phyloP scores from a whole-genome alignment of 1,140 invertebrate species.

The Procambarus clarkii region DNA sequence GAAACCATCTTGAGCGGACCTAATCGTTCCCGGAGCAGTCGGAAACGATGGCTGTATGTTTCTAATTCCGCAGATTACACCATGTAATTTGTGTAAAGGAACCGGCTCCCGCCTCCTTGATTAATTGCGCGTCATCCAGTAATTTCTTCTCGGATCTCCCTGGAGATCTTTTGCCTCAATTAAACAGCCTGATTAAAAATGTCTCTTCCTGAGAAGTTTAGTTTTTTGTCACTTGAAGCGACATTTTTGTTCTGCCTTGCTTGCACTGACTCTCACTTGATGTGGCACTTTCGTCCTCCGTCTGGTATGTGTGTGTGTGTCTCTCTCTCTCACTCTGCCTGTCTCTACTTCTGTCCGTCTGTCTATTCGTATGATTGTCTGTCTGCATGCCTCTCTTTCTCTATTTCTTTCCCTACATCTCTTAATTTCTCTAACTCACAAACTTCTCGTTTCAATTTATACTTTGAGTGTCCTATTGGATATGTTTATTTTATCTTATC shows the following conservation, averaged over 20 bases:
- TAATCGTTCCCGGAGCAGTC: slow-evolving; percentile 42
- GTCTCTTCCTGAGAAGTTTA: slow-evolving; percentile 58
- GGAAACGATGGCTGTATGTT: slow-evolving; percentile 45
- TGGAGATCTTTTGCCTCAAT: slow-evolving; percentile 60
- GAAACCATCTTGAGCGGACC: slow-evolving; percentile 20
- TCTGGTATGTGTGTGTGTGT: too few relatives aligned
- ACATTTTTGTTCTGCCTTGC: background rate
- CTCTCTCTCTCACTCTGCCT: too few relatives aligned
- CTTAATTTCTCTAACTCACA: too few relatives aligned
- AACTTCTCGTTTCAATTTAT: too few relatives aligned
- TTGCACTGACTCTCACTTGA: background rate
- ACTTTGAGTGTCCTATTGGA: too few relatives aligned
- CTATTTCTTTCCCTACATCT: too few relatives aligned
- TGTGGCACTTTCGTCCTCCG: too few relatives aligned
- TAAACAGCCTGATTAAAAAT: slow-evolving; percentile 69
- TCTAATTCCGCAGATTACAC: slow-evolving; percentile 67
- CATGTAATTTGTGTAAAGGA: slow-evolving; percentile 67
- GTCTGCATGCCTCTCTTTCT: too few relatives aligned
- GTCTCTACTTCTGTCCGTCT: too few relatives aligned
- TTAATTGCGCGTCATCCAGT: slow-evolving; percentile 69
- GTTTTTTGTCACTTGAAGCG: slow-evolving; percentile 54
- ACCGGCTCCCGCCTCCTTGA: slow-evolving; percentile 27
- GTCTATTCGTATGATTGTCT: too few relatives aligned
- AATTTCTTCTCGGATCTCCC: slow-evolving; percentile 62
- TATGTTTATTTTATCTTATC: too few relatives aligned